Evolutionary conservation across 2,113 vertebrate species (phyloP).

Genomic region (Hypanus sabinus): DNA sequence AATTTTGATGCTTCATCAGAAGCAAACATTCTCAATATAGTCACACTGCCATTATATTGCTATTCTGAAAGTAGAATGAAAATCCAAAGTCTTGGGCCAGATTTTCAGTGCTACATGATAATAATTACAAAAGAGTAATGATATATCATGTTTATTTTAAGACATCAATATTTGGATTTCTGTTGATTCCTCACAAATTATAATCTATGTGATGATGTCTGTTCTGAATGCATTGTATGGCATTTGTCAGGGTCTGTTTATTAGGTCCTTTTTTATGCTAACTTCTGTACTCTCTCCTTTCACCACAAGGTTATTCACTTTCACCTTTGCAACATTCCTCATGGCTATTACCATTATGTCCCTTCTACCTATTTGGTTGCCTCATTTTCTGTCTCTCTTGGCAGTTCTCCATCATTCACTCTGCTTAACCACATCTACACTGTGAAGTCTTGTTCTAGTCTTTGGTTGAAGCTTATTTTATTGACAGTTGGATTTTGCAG

Average conservation of each 20-base stretch:
- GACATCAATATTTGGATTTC: background rate
- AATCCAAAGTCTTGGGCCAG: background rate
- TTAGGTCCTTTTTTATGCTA: background rate
- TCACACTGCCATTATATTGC: background rate
- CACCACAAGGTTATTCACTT: background rate
- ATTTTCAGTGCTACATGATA: background rate
- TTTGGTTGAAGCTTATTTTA: background rate
- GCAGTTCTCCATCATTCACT: background rate
- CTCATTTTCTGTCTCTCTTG: background rate
- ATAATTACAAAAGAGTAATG: background rate
- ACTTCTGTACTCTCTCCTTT: too few relatives aligned
- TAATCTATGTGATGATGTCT: background rate
- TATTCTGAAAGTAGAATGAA: background rate
- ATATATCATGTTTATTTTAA: background rate
- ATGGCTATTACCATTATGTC: background rate
- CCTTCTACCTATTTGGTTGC: background rate
- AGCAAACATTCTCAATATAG: background rate
- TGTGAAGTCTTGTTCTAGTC: background rate
- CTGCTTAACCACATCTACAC: background rate
- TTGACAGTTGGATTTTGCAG: background rate
- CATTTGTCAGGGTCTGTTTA: background rate
- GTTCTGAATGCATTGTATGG: background rate
- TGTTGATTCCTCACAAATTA: background rate
- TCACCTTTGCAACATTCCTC: background rate
- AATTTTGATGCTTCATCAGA: background rate